A percentile compares a stretch with the other conserved stretches of the same genome.
Conservation (phyloP, 2,888 invertebrate genomes). For the Napeogenes inachia region DNA sequence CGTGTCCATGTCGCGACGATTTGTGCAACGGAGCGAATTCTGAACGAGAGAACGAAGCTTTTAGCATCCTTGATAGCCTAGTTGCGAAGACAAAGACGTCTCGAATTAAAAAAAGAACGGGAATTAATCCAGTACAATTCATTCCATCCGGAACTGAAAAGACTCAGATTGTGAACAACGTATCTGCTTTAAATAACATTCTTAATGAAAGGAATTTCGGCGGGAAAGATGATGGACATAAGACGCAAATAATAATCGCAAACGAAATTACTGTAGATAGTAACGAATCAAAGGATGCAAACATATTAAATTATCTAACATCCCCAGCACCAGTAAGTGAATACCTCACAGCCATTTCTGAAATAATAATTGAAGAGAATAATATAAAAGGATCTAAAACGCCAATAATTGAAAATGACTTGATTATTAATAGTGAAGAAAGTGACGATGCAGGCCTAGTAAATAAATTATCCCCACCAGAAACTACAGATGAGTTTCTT, state of each 20-base stretch:
- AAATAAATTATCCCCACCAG: not conserved
- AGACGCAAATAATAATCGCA: constrained; percentile 28
- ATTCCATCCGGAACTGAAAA: constrained; percentile 25
- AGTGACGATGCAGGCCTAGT: too few species aligned
- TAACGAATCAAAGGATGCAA: not conserved
- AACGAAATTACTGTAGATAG: constrained; percentile 15
- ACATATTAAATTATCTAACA: constrained; percentile 8
- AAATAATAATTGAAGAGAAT: constrained; percentile 6
- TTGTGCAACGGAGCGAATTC: constrained; percentile 65
- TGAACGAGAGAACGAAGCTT: constrained; percentile 57
- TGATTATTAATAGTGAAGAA: not conserved
- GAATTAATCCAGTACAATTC: constrained; percentile 23
- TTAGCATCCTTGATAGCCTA: constrained; percentile 41
- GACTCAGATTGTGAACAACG: constrained; percentile 32
- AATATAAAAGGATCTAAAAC: not conserved
- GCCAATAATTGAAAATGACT: constrained; percentile 13
- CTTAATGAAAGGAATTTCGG: constrained; percentile 19
- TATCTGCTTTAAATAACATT: constrained; percentile 29
- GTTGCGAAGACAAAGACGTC: constrained; percentile 32
- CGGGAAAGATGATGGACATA: constrained; percentile 20
- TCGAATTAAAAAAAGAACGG: constrained; percentile 35
- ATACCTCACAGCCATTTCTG: constrained; percentile 9
- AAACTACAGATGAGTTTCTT: constrained; percentile 4
- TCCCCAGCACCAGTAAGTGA: constrained; percentile 10
- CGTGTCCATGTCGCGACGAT: constrained; percentile 64